Evolutionary conservation across 2,888 invertebrate genomes (phyloP).

Genomic region (Myathropa florea): DNA sequence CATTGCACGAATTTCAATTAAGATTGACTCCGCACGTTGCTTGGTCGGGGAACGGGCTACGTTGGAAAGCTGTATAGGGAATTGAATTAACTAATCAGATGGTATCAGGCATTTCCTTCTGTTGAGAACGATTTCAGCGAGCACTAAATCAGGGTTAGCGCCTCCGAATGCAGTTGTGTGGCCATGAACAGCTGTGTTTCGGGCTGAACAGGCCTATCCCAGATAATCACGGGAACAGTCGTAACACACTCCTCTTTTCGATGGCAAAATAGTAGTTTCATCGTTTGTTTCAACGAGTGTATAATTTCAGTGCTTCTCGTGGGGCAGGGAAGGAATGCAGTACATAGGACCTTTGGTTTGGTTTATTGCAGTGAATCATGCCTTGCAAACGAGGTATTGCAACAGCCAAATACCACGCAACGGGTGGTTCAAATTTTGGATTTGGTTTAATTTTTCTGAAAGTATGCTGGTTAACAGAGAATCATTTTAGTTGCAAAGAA

Average conservation of each 20-base stretch:
- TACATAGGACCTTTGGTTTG: slow-evolving; percentile 2
- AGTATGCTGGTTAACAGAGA: not conserved
- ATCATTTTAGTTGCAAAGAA: too few relatives aligned
- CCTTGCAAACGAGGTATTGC: not conserved
- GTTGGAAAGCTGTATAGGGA: slow-evolving; percentile 36
- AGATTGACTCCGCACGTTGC: slow-evolving; percentile 45
- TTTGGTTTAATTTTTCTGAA: not conserved
- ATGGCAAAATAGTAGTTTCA: not conserved
- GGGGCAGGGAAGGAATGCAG: not conserved
- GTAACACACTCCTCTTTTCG: slow-evolving; percentile 16
- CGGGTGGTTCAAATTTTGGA: slow-evolving; percentile 20
- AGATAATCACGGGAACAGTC: slow-evolving; percentile 24
- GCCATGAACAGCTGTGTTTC: slow-evolving; percentile 22
- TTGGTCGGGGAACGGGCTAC: not conserved
- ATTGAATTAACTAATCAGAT: slow-evolving; percentile 57
- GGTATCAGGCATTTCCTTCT: slow-evolving; percentile 56
- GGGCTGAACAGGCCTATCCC: slow-evolving; percentile 9
- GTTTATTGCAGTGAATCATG: slow-evolving; percentile 43
- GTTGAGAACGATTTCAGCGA: slow-evolving; percentile 54
- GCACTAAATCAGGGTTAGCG: slow-evolving; percentile 52
- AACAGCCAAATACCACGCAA: not conserved
- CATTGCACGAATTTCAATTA: slow-evolving; percentile 65
- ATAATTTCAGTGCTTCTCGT: slow-evolving; percentile 5
- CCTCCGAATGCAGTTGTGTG: slow-evolving; percentile 38
- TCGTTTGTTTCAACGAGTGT: slow-evolving; percentile 20